Evolutionary conservation across 2,113 vertebrate species (phyloP).

Genomic region (Bos indicus): DNA sequence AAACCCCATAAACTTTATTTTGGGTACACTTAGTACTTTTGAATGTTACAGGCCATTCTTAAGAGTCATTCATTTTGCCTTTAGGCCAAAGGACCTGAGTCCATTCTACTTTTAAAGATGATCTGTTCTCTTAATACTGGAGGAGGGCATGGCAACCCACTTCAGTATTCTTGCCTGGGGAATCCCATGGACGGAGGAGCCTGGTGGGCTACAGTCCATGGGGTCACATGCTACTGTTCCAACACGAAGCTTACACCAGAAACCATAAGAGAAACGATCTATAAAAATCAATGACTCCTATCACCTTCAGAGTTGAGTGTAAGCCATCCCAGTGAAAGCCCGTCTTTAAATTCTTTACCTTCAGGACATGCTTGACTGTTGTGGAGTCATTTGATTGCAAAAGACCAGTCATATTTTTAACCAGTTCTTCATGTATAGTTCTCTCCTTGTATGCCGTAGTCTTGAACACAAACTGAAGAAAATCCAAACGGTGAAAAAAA

Average conservation of each 20-base stretch:
- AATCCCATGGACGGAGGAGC: neutral
- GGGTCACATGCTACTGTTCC: neutral
- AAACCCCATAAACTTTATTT: neutral
- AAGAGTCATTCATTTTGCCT: neutral
- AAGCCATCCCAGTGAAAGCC: neutral
- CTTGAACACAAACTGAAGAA: constrained; percentile 93
- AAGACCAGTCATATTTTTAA: constrained; percentile 91
- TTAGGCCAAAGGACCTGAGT: neutral
- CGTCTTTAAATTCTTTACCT: constrained; percentile 79
- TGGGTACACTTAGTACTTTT: neutral
- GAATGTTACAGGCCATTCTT: neutral
- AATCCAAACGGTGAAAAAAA: constrained; percentile 32
- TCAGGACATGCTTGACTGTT: constrained; percentile 91
- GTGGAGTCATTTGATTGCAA: constrained; percentile 92
- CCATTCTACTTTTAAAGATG: neutral
- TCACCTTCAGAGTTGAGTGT: neutral
- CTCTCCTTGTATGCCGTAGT: constrained; percentile 88
- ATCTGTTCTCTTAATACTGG: neutral
- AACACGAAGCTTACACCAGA: neutral
- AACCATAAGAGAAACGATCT: neutral
- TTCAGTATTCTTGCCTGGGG: neutral
- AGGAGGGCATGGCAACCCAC: neutral
- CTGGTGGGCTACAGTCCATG: neutral
- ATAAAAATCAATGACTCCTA: neutral
- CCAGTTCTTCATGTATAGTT: constrained; percentile 94